Conservation (phyloP, 2,797 vertebrate genomes). For the Silurus lanzhouensis region DNA sequence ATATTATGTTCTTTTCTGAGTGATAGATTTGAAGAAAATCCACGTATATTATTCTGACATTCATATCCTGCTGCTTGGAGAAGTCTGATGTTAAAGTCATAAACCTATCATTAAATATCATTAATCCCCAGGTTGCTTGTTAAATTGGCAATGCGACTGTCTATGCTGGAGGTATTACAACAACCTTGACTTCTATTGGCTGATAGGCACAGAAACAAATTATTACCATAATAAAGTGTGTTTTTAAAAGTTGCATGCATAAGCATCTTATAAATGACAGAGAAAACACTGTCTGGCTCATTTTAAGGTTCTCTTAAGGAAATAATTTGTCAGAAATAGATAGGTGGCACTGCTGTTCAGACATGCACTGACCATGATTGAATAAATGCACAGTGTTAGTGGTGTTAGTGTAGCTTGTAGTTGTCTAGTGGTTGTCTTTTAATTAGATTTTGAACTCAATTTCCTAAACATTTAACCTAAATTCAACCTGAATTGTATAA, state of each 20-base stretch:
- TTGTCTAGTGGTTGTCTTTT: neutral
- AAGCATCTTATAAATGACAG: conserved; percentile 71
- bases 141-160: conserved; percentile 64
- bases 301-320: conserved; percentile 63
- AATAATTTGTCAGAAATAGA: conserved; percentile 64
- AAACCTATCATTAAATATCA: conserved; percentile 77
- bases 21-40: conserved; percentile 67
- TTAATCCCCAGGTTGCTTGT: conserved; percentile 68
- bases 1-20: conserved; percentile 61
- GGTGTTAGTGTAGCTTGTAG: neutral
- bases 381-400: conserved; percentile 47
- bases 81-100: conserved; percentile 69
- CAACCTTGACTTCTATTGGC: conserved; percentile 73
- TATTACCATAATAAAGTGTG: conserved; percentile 77
- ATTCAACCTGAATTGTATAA: neutral
- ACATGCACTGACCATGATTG: conserved; percentile 53
- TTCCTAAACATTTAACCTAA: too few relatives aligned
- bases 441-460: neutral
- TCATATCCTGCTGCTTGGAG: conserved; percentile 61
- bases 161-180: conserved; percentile 68
- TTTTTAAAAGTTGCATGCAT: conserved; percentile 75
- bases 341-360: conserved; percentile 52
- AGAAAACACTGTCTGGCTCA: conserved; percentile 69
- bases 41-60: conserved; percentile 67
- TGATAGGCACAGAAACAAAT: conserved; percentile 71